Percentiles rank a stretch among this genome's conserved stretches.
phyloP scores from a whole-genome alignment of 2,113 vertebrate species.

The Megaceryle torquata region DNA sequence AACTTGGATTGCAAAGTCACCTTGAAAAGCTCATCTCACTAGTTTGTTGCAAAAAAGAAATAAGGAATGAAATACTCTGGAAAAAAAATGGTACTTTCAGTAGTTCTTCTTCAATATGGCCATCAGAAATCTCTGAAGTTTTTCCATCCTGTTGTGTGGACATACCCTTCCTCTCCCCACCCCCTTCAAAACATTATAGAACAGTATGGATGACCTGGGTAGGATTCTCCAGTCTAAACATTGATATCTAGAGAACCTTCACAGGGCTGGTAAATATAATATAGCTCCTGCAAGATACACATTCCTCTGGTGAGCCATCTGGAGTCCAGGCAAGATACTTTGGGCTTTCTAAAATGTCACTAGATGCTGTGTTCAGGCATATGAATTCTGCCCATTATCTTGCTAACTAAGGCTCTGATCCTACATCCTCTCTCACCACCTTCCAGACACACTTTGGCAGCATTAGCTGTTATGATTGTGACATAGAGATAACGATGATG shows the following conservation, averaged over 20 bases:
- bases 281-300: neutral
- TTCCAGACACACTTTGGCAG: neutral
- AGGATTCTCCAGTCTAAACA: neutral
- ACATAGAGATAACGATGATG: neutral
- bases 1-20: slow-evolving; percentile 33
- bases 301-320: neutral
- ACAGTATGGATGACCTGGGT: neutral
- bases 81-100: neutral
- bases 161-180: neutral
- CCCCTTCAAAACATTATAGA: neutral
- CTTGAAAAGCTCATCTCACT: slow-evolving; percentile 44
- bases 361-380: neutral
- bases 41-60: neutral
- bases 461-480: neutral
- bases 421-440: neutral
- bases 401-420: neutral
- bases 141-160: neutral
- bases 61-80: neutral
- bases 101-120: neutral
- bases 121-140: neutral
- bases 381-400: neutral
- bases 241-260: neutral
- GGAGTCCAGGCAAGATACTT: neutral
- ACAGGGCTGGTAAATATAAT: neutral
- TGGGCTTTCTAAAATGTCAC: neutral